Evolutionary conservation across 1,140 invertebrate genomes (phyloP).

Genomic region (Trissolcus basalis): DNA sequence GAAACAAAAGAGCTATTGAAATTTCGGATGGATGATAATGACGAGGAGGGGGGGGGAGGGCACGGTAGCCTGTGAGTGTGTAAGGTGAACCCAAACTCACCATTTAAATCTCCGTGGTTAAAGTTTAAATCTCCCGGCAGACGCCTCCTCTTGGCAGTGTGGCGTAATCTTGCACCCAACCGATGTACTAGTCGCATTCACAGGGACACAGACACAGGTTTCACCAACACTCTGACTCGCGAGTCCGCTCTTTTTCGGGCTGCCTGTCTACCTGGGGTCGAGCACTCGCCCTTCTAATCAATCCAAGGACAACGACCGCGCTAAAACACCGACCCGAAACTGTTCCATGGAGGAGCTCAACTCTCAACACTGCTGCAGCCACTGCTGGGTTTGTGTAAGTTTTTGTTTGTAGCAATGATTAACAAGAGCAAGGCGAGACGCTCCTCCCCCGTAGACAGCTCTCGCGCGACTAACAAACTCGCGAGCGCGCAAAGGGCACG

Average conservation of each 20-base stretch:
- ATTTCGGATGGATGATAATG: background rate
- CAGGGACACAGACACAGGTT: slow-evolving; percentile 14
- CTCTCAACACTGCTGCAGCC: slow-evolving; percentile 25
- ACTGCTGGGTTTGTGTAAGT: slow-evolving; percentile 6
- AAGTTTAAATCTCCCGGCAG: background rate
- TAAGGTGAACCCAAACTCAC: too few relatives aligned
- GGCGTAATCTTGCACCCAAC: slow-evolving; percentile 10
- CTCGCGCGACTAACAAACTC: slow-evolving; percentile 73
- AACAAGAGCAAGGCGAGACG: slow-evolving; percentile 50
- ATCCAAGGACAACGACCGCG: slow-evolving; percentile 26
- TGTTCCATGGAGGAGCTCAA: background rate
- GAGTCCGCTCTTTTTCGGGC: background rate
- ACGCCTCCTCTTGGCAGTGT: slow-evolving; percentile 48
- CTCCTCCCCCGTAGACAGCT: slow-evolving; percentile 71
- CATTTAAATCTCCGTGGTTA: slow-evolving; percentile 66
- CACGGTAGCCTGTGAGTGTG: too few relatives aligned
- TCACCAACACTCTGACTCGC: background rate
- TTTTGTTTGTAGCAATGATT: slow-evolving; percentile 57
- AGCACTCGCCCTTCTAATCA: slow-evolving; percentile 22
- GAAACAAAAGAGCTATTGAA: too few relatives aligned
- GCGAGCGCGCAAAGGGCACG: slow-evolving; percentile 65
- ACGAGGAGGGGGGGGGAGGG: background rate
- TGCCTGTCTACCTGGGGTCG: background rate
- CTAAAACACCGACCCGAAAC: background rate
- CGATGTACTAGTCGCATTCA: slow-evolving; percentile 29